A percentile compares a stretch with the other conserved stretches of the same genome.
Evolutionary conservation across 2,113 vertebrate species (phyloP).

Genomic region (Cyanoliseus patagonus): DNA sequence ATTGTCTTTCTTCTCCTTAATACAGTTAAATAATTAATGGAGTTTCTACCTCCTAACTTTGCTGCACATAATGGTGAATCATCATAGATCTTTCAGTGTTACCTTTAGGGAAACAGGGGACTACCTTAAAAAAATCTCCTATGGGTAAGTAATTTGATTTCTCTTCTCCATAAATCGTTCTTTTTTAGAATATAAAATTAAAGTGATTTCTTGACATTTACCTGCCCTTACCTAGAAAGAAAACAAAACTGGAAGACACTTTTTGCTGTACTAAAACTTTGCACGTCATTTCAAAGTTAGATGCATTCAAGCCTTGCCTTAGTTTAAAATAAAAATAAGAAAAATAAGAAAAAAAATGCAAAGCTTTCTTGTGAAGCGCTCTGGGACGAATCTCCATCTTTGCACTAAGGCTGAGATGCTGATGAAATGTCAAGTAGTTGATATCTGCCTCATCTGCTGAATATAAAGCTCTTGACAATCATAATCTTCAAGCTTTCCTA

Average conservation of each 20-base stretch:
- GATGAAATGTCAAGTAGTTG: constrained; percentile 11
- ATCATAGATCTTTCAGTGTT: constrained; percentile 33
- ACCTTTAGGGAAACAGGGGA: not conserved
- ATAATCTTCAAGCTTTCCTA: not conserved
- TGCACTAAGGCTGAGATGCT: not conserved
- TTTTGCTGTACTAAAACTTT: constrained; percentile 30
- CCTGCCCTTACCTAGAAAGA: constrained; percentile 14
- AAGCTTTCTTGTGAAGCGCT: not conserved
- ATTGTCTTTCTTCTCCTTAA: not conserved
- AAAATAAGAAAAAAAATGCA: constrained; percentile 12
- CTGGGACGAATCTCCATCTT: not conserved
- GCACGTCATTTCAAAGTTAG: constrained; percentile 10
- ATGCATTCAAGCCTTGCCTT: not conserved
- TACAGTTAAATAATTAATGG: not conserved
- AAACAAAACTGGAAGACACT: constrained; percentile 34
- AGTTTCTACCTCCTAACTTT: constrained; percentile 23
- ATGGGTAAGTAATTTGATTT: constrained; percentile 25
- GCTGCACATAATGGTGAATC: constrained; percentile 40
- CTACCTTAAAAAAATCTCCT: constrained; percentile 35
- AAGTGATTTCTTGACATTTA: constrained; percentile 55
- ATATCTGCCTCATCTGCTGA: not conserved
- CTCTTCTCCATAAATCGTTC: constrained; percentile 58
- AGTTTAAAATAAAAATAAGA: constrained; percentile 33
- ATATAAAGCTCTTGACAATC: not conserved
- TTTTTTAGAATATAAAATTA: constrained; percentile 62